Conservation (phyloP, 2,888 invertebrate species). For the Chironomus tentans region DNA sequence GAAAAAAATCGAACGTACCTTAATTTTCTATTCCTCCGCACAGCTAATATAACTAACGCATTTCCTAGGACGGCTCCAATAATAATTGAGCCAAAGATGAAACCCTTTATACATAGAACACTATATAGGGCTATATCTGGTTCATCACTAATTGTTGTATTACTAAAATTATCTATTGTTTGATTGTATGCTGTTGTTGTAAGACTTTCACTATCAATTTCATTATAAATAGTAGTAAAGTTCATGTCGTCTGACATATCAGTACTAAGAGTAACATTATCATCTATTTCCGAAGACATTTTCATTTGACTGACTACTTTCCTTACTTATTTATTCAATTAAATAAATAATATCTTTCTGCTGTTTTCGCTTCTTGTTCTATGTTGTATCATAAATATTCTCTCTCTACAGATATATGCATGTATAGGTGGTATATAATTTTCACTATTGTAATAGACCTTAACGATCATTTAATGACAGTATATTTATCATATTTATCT, state of each 20-base stretch:
- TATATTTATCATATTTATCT: background rate
- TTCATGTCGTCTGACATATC: background rate
- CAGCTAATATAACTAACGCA: slow-evolving; percentile 47
- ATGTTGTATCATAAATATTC: too few species aligned
- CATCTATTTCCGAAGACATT: background rate
- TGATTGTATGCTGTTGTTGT: background rate
- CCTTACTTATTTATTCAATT: background rate
- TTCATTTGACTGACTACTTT: background rate
- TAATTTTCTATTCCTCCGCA: slow-evolving; percentile 42
- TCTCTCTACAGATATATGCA: too few species aligned
- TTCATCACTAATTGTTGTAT: background rate
- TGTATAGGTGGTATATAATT: too few species aligned
- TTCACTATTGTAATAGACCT: background rate
- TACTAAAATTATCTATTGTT: background rate
- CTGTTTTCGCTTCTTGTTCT: too few species aligned
- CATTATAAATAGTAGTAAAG: background rate
- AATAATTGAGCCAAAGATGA: slow-evolving; percentile 78
- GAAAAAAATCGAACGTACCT: slow-evolving; percentile 35
- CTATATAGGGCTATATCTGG: slow-evolving; percentile 42
- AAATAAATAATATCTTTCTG: background rate
- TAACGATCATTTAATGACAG: background rate
- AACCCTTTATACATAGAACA: slow-evolving; percentile 59
- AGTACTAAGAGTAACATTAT: background rate
- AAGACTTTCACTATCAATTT: background rate
- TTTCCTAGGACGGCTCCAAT: slow-evolving; percentile 85